Conservation (phyloP, 2,113 vertebrate genomes). For the Oncorhynchus tshawytscha region DNA sequence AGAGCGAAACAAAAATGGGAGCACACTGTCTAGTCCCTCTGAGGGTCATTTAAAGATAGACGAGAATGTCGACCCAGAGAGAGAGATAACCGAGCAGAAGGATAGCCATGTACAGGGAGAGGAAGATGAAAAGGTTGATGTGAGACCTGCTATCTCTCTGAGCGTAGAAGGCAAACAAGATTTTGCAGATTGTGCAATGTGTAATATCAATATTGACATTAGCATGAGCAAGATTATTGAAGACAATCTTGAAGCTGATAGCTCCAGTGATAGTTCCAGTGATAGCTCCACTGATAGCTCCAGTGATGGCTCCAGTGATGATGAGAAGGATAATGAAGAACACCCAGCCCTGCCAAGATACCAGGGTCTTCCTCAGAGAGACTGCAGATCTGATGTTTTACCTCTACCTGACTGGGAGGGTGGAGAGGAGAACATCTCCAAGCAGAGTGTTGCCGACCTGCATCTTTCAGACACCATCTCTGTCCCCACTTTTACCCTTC, state of each 20-base stretch:
- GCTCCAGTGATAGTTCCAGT: slow-evolving; percentile 48
- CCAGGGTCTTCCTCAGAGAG: not conserved
- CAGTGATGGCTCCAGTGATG: slow-evolving; percentile 2
- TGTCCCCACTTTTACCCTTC: not conserved
- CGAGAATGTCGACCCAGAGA: no score
- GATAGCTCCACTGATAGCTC: not conserved
- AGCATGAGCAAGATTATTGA: not conserved
- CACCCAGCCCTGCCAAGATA: not conserved
- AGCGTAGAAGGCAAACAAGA: not conserved
- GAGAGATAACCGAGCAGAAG: not conserved
- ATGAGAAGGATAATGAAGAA: slow-evolving; percentile 14
- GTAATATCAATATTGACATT: not conserved
- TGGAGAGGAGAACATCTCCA: not conserved
- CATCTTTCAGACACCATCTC: slow-evolving; percentile 9
- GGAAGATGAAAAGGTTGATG: not conserved
- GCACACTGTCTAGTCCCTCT: not conserved
- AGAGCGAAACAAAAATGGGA: not conserved
- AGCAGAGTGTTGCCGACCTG: not conserved
- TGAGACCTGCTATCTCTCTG: not conserved
- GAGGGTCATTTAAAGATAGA: not conserved
- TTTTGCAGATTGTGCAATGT: not conserved
- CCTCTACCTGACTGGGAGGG: no score
- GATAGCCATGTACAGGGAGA: slow-evolving; percentile 26
- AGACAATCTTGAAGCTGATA: slow-evolving; percentile 22
- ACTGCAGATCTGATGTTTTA: not conserved